A percentile compares a stretch with the other conserved stretches of the same genome.
Evolutionary conservation across 2,888 invertebrate species (phyloP).

Genomic region (Agriopis leucophaearia): DNA sequence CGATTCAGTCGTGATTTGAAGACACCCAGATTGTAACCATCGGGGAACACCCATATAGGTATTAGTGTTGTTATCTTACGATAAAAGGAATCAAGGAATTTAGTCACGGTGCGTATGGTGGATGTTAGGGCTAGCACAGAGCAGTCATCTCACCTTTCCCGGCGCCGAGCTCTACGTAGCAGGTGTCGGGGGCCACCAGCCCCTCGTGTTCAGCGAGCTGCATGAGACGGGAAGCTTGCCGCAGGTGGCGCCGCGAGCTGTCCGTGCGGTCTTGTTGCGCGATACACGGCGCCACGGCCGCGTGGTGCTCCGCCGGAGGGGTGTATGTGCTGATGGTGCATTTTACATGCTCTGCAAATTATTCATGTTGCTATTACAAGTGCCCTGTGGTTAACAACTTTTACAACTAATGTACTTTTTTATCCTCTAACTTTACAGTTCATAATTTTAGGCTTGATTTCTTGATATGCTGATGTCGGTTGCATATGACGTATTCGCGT

Average conservation of each 20-base stretch:
- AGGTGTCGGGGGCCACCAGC: slow-evolving; percentile 87
- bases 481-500: too few relatives aligned
- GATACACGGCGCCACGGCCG: slow-evolving; percentile 63
- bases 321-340: slow-evolving; percentile 54
- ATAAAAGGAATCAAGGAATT: too few relatives aligned
- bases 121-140: too few relatives aligned
- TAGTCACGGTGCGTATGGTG: too few relatives aligned
- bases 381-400: background rate
- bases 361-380: background rate
- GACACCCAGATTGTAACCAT: too few relatives aligned
- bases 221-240: slow-evolving; percentile 92
- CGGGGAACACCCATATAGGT: too few relatives aligned
- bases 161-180: slow-evolving; percentile 95
- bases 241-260: slow-evolving; percentile 90
- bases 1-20: too few relatives aligned
- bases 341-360: slow-evolving; percentile 62
- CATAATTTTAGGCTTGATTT: too few relatives aligned
- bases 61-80: too few relatives aligned
- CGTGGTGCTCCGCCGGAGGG: slow-evolving; percentile 63
- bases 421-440: too few relatives aligned
- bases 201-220: slow-evolving; percentile 88
- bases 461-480: too few relatives aligned
- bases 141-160: slow-evolving; percentile 89
- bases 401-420: background rate
- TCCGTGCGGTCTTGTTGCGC: slow-evolving; percentile 84